Evolutionary conservation across 2,888 invertebrate species (phyloP), one percentile per base, ranked within the genome.

Genomic region (Rhamnusium bicolor): DNA sequence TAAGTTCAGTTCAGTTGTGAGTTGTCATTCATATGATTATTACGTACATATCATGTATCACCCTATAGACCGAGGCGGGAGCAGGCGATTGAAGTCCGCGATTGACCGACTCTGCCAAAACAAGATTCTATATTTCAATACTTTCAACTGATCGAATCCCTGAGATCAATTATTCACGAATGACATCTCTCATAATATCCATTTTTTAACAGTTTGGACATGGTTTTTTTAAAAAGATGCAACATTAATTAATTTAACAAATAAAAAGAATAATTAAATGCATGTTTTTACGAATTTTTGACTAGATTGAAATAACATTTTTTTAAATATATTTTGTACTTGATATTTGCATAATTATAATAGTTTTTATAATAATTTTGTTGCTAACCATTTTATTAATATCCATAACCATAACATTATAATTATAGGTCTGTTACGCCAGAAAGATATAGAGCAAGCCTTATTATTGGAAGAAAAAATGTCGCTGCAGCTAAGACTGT

Each of bases 391-490:
- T 2, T 10, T n/a, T 40, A n/a, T n/a, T 2, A 1, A 56, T 56
- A 27, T 56, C 8, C 5, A 24, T 54, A 27, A 27, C 2, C 7
- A 56, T 32, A 40, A 16, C 19, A 61, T 27, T 49, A 53, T 29
- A 53, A 19, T 81, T 85, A 72, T 89, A 95, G 96, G 95, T 84
- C 92, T 95, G 84, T 90, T 98, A 85, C 92, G 96, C 67, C 93
- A 94, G 80, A 97, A 97, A 86, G 98, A 98, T 86, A 91, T 94
- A 47, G 96, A 96, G 84, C 95, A 97, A 84, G 96, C 96, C 12
- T 89, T 93, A 19, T 89, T 96, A 56, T 90, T 98, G 60, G 97
- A 98, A 86, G 96, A 97, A 84, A 98, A 97, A 86, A 95, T 96
- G 91, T 91, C 93, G 60, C 86, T 97, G 54, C 95, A 97, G 83